These are phyloP conservation scores for Haliclona indistincta DNA, from an alignment of 37 sponge, comb jelly and placozoan species.

Conservation along the genomic window DNA sequence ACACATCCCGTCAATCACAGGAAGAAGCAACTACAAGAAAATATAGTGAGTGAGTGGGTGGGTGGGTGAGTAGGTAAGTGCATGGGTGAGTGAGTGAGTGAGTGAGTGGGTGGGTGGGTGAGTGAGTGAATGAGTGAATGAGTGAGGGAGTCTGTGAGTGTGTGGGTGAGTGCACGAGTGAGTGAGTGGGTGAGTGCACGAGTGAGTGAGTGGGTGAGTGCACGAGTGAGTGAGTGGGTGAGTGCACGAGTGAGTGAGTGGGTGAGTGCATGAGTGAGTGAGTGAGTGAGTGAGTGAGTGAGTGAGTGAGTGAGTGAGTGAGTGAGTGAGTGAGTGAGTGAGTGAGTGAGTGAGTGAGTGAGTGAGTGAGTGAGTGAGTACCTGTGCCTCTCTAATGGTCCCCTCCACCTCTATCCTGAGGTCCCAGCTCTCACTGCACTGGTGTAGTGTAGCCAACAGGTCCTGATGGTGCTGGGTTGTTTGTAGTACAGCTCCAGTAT, in stretches of 20 bases:
- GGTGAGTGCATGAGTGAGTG: too few relatives aligned
- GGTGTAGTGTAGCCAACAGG: constrained; percentile 20
- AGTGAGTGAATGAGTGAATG: not conserved
- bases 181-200: too few relatives aligned
- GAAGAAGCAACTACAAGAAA: not conserved
- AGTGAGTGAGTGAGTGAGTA: not conserved
- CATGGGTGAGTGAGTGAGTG: too few relatives aligned
- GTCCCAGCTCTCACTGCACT: constrained; percentile 34
- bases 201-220: too few relatives aligned
- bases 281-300: not conserved
- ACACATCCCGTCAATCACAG: constrained; percentile 57
- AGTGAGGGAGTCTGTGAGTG: not conserved
- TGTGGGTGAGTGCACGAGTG: too few relatives aligned
- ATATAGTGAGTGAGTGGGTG: too few relatives aligned
- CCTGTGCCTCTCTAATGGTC: constrained; percentile 2
- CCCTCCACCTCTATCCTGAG: constrained; percentile 12
- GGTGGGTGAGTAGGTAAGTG: too few relatives aligned
- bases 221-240: too few relatives aligned
- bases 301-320: not conserved
- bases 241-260: too few relatives aligned
- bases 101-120: too few relatives aligned
- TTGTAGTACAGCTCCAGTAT: constrained; percentile 26
- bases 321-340: not conserved
- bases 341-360: constrained; percentile 3
- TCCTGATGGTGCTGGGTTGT: constrained; percentile 44